A percentile compares a stretch with the other conserved stretches of the same genome.
Evolutionary conservation across 2,888 invertebrate species (phyloP).

Genomic region (Formica aserva): DNA sequence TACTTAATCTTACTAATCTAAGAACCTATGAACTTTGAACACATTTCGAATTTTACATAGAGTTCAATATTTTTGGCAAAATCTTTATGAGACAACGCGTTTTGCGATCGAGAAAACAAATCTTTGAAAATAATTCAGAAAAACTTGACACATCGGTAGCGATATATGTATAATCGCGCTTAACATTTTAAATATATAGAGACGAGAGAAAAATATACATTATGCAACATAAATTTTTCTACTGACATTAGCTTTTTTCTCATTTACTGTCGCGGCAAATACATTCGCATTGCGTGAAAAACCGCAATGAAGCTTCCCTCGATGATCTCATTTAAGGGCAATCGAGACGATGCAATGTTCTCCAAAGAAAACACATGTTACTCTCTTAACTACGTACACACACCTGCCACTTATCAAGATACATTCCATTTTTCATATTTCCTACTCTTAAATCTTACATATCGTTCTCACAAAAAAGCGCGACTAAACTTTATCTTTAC

Average conservation of each 20-base stretch:
- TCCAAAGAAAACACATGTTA: background rate
- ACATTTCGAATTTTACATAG: slow-evolving; percentile 17
- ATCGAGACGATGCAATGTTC: slow-evolving; percentile 29
- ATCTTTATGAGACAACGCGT: background rate
- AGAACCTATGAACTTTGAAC: background rate
- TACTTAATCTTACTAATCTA: background rate
- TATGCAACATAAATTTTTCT: background rate
- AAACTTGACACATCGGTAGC: background rate
- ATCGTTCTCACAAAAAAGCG: slow-evolving; percentile 42
- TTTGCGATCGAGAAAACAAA: background rate
- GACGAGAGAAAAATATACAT: background rate
- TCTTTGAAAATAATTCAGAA: background rate
- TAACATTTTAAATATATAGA: slow-evolving; percentile 2
- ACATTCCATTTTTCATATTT: background rate
- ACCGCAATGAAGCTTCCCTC: background rate
- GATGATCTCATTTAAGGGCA: slow-evolving; percentile 45
- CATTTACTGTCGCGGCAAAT: background rate
- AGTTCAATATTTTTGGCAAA: slow-evolving; percentile 12
- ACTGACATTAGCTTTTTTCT: background rate
- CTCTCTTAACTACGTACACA: background rate
- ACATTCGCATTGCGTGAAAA: background rate
- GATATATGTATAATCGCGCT: background rate
- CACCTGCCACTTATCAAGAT: background rate
- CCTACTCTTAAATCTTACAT: slow-evolving; percentile 32
- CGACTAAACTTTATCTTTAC: slow-evolving; percentile 58